These are phyloP conservation scores for Sphyrna mokarran DNA, from an alignment of 2,113 vertebrate species.

Conservation along the genomic window DNA sequence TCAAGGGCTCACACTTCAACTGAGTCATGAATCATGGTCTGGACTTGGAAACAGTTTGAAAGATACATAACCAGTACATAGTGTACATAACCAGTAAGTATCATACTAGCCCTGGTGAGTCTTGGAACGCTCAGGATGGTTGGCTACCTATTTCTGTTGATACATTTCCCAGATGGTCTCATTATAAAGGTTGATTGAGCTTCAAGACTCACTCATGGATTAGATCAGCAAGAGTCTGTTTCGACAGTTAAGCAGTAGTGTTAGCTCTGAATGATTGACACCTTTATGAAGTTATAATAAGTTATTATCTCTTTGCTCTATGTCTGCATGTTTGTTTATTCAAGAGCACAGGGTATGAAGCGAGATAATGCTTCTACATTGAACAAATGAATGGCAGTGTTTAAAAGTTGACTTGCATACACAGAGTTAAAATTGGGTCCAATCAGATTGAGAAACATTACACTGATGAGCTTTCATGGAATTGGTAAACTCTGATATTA, in stretches of 20 bases:
- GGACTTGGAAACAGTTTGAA: background rate
- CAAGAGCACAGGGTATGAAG: background rate
- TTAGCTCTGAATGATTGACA: background rate
- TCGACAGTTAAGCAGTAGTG: background rate
- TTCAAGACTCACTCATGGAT: background rate
- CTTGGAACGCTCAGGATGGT: background rate
- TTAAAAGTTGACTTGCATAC: background rate
- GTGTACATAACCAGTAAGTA: background rate
- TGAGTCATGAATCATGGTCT: background rate
- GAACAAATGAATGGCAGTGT: too few species aligned
- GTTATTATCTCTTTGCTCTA: too few species aligned
- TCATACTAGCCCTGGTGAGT: background rate
- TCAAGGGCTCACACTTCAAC: background rate
- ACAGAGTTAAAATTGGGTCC: background rate
- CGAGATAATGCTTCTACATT: background rate
- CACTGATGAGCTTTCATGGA: background rate
- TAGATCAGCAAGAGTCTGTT: background rate
- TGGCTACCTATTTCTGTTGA: background rate
- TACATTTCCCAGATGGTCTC: background rate
- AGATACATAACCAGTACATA: background rate
- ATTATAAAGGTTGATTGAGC: background rate
- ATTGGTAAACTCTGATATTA: background rate
- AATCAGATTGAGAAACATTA: background rate
- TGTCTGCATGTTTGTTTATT: too few species aligned
- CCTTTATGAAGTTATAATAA: background rate